phyloP scores from a whole-genome alignment of 2,797 vertebrate species.

The Pantherophis alleghaniensis region DNA sequence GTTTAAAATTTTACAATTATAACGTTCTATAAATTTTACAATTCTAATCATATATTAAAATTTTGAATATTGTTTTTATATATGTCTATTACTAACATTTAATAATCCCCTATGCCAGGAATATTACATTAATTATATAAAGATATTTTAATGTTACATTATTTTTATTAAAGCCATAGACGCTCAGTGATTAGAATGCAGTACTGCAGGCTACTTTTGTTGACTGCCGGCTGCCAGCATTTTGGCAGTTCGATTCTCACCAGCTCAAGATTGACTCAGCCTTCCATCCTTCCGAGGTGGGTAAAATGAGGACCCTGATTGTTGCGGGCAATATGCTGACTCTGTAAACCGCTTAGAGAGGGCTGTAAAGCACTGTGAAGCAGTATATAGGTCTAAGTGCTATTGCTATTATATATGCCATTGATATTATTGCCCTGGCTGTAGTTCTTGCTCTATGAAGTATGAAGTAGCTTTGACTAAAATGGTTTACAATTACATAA shows the following conservation, averaged over 20 bases:
- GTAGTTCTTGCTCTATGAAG: neutral
- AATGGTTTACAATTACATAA: neutral
- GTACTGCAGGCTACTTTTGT: too few species aligned
- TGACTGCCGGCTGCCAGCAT: too few species aligned
- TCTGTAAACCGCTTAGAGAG: too few species aligned
- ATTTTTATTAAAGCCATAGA: too few species aligned
- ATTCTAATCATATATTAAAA: neutral
- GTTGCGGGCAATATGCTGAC: too few species aligned
- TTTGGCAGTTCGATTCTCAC: too few species aligned
- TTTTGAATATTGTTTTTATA: neutral
- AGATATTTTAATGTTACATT: neutral
- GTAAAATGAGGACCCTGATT: too few species aligned
- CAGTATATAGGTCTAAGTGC: too few species aligned
- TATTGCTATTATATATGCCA: neutral
- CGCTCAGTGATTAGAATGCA: too few species aligned
- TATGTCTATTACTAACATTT: neutral
- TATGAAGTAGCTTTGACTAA: neutral
- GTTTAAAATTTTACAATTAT: neutral
- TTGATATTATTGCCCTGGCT: neutral
- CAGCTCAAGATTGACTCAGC: too few species aligned
- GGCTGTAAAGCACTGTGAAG: too few species aligned
- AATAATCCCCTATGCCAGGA: neutral
- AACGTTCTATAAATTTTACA: neutral
- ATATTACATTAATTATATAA: neutral
- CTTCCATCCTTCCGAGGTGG: too few species aligned